These are phyloP conservation scores for Quiscalus mexicanus DNA, from an alignment of 2,113 vertebrate species.

Conservation along the genomic window DNA sequence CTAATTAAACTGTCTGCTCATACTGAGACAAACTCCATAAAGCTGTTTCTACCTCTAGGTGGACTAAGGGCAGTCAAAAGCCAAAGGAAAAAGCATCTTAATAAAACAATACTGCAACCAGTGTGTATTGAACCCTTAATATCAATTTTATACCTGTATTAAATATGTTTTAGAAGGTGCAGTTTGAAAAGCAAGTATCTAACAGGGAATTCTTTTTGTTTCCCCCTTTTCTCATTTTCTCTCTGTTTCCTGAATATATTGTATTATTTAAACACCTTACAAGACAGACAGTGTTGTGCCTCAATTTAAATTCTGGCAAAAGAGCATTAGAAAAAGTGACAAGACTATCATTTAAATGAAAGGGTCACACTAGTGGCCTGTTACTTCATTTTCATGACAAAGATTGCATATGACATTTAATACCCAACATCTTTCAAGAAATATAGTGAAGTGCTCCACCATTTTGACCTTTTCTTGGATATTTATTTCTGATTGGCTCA, in stretches of 20 bases:
- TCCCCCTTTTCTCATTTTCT: background rate
- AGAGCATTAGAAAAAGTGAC: slow-evolving; percentile 35
- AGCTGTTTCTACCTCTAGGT: background rate
- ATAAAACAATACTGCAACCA: background rate
- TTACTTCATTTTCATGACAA: slow-evolving; percentile 64
- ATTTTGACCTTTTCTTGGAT: slow-evolving; percentile 48
- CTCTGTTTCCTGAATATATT: background rate
- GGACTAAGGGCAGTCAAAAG: background rate
- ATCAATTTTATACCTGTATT: background rate
- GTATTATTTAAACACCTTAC: slow-evolving; percentile 4
- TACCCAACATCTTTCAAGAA: slow-evolving; percentile 30
- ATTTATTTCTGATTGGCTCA: slow-evolving; percentile 41
- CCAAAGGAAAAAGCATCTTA: background rate
- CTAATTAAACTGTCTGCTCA: background rate
- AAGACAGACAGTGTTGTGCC: background rate
- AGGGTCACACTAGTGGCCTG: slow-evolving; percentile 13
- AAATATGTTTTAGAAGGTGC: background rate
- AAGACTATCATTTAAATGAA: slow-evolving; percentile 20
- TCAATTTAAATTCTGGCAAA: background rate
- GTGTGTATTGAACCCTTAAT: background rate
- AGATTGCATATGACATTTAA: slow-evolving; percentile 64
- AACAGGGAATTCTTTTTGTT: background rate
- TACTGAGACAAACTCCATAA: background rate
- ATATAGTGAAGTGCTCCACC: slow-evolving; percentile 29
- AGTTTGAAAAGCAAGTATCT: background rate